These are phyloP conservation scores for Listronotus oregonensis DNA, from an alignment of 1,140 invertebrate species.

Conservation along the genomic window DNA sequence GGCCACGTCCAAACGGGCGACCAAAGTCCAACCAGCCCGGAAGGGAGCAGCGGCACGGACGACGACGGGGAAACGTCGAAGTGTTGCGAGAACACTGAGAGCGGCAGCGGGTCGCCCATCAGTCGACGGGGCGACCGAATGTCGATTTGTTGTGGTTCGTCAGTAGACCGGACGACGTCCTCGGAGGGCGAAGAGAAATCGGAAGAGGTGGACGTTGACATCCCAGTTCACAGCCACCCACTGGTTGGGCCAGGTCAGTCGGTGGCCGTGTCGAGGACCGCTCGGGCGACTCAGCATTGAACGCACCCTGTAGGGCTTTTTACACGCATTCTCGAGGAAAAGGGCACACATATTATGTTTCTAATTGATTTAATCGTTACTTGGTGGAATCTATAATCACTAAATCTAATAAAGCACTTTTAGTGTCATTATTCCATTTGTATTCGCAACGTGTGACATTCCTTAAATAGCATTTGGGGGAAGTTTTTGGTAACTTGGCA, in stretches of 20 bases:
- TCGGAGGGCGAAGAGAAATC: neutral
- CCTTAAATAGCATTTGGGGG: too few species aligned
- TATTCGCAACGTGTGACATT: too few species aligned
- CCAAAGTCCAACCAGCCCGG: neutral
- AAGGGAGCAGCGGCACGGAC: neutral
- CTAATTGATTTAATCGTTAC: neutral
- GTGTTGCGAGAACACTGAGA: conserved; percentile 11
- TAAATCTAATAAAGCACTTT: too few species aligned
- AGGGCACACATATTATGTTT: neutral
- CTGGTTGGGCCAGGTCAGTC: conserved; percentile 54
- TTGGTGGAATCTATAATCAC: too few species aligned
- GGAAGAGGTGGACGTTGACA: conserved; percentile 4
- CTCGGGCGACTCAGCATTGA: conserved; percentile 32
- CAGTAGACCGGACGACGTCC: neutral
- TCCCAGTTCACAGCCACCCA: conserved; percentile 23
- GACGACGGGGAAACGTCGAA: conserved; percentile 25
- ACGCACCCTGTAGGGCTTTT: conserved; percentile 40
- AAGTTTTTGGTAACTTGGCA: too few species aligned
- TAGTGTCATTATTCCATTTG: too few species aligned
- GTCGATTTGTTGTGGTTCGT: neutral
- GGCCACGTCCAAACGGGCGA: neutral
- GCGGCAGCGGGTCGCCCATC: neutral
- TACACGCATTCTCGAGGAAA: conserved; percentile 13
- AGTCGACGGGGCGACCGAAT: neutral
- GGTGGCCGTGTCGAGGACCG: conserved; percentile 41